Evolutionary conservation across 2,113 vertebrate genomes (phyloP), one percentile per base, ranked within the genome.

Genomic region (Machaerirhynchus nigripectus): DNA sequence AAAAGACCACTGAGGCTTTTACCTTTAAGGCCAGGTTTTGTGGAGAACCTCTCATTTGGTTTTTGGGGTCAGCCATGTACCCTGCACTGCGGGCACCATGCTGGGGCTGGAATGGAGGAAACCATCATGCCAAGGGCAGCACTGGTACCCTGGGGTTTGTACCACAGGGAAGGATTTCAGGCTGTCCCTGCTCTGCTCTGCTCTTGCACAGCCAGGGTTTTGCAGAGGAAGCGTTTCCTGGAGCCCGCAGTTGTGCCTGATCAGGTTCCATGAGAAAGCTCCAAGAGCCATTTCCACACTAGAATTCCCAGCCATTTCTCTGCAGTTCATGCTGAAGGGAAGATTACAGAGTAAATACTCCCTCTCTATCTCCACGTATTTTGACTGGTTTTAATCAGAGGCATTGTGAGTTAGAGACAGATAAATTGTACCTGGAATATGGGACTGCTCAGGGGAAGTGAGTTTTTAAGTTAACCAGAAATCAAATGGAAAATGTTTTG

Each of bases 301-400:
- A 77, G 73, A 59, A 30, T 64, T 68, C 49, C 46, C 35, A 60
- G 39, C 31, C 1, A 1, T n/a, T 33, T 63, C 65, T 15, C 73
- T 74, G 73, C 64, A 64, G 5, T 30, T 65, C 59, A 35, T 3
- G 8, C 8, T 10, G 14, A 84, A 64, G 20, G 44, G 35, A 67
- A 33, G 44, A 63, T 49, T 20, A 16, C 8, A 20, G 53, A 1
- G 3, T 24, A n/a, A 74, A 69, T 19, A 21, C 1, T 37, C 24
- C 12, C 44, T 52, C 1, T 1, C 10, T 35, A 7, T 15, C 23
- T 30, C 55, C 35, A 40, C 0, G 0, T 49, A 28, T 68, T 83
- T 61, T 46, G 52, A 31, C 52, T 37, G 17, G 1, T 88, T 63
- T 60, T 56, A 53, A 40, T 53, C 76, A 68, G 61, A 79, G 15